Conservation (phyloP, 2,113 vertebrate species). For the Isurus oxyrinchus region DNA sequence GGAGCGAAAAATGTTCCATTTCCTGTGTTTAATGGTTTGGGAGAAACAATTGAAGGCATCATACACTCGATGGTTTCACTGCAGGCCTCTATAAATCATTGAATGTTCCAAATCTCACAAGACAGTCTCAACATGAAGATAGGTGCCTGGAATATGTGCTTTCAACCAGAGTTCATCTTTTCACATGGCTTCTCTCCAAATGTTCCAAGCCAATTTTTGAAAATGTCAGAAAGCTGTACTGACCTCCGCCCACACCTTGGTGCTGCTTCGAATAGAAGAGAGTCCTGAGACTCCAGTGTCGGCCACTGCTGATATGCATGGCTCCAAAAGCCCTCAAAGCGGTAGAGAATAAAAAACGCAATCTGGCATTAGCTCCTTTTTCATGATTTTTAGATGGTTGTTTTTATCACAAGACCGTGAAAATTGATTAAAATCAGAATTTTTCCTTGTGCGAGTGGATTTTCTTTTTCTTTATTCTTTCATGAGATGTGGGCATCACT, state of each 20-base stretch:
- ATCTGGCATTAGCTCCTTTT: not conserved
- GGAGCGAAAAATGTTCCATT: conserved; percentile 8
- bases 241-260: not conserved
- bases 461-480: too few relatives aligned
- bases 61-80: not conserved
- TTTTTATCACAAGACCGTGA: not conserved
- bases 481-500: too few relatives aligned
- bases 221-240: not conserved
- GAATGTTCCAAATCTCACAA: not conserved
- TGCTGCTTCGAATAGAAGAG: not conserved
- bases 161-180: conserved; percentile 17
- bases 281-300: not conserved
- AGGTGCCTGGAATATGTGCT: conserved; percentile 17
- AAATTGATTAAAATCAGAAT: not conserved
- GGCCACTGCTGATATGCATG: not conserved
- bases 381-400: not conserved
- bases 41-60: not conserved
- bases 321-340: not conserved
- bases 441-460: too few relatives aligned
- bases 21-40: not conserved
- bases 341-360: not conserved
- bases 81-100: not conserved
- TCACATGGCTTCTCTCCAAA: conserved; percentile 17
- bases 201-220: not conserved
- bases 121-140: not conserved